These are phyloP conservation scores for Lathronympha strigana DNA, from an alignment of 2,888 invertebrate genomes.

Conservation along the genomic window DNA sequence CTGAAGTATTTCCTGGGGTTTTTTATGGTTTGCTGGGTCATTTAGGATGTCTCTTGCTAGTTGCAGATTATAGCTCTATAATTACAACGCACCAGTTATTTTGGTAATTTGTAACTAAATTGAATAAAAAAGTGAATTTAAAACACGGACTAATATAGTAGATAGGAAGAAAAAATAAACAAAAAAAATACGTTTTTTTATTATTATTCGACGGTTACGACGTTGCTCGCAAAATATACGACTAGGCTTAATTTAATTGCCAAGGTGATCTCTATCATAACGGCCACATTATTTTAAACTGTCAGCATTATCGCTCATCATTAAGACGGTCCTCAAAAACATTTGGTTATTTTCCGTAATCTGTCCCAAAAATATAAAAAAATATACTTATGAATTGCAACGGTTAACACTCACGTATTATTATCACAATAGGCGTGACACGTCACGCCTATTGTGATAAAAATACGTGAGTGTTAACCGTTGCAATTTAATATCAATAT, in stretches of 20 bases:
- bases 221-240: neutral
- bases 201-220: neutral
- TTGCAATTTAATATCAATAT: too few species aligned
- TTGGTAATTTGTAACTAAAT: neutral
- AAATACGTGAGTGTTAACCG: too few species aligned
- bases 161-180: neutral
- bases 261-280: constrained; percentile 19
- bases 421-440: too few species aligned
- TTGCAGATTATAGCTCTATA: neutral
- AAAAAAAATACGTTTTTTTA: too few species aligned
- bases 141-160: too few species aligned
- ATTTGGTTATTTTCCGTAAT: constrained; percentile 14
- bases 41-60: neutral
- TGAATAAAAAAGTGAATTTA: neutral
- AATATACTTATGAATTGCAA: too few species aligned
- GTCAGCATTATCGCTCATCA: neutral
- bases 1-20: neutral
- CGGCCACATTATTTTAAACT: neutral
- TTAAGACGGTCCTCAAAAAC: neutral
- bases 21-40: neutral
- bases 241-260: neutral
- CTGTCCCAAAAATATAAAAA: too few species aligned
- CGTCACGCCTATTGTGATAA: too few species aligned
- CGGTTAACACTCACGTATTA: too few species aligned
- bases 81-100: neutral